Evolutionary conservation across 1,140 invertebrate species (phyloP), one percentile per base, ranked within the genome.

Genomic region (Heliothis subflexa): DNA sequence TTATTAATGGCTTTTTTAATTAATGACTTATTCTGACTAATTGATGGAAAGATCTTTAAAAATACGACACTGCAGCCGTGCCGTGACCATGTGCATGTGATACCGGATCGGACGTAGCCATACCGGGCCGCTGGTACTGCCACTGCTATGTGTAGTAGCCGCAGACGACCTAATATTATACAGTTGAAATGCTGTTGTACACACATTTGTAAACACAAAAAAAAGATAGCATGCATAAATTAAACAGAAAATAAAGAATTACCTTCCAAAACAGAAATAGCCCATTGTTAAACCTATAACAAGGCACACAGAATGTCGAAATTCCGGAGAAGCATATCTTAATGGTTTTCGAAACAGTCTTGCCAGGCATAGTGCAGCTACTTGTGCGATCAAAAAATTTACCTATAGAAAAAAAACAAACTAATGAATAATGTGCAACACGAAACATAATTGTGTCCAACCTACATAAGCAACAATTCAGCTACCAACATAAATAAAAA

Each of bases 181-280:
- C 21, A 7, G 9, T 40, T 40, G 9, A 40, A 40, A 40, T 40
- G 5, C 33, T 40, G 33, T 40, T 40, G 33, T 40, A 40, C 33
- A 40, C 33, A 40, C 7, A 9, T 25, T 25, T 25, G 21, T 18
- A 0, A 21, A 55, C 54, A 55, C 54, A 21, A 64, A 64, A 16
- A 45, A 64, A 64, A 18, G 13, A 73, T 49, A 40, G 33, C 49
- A 74, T 47, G 28, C 52, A 25, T 16, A 74, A 84, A 83, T 18
- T 25, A 79, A 79, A 50, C 52, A 61, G 25, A 72, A 57, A 47
- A 75, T 40, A 57, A 57, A 57, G 25, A 54, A 70, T 97, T 96
- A 97, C 96, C 96, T 96, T 94, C 98, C 98, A 95, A 98, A 98
- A 94, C 97, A 98, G 94, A 98, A 98, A 95, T 97, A 98, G 80